Evolutionary conservation across 2,113 vertebrate species (phyloP).

Genomic region (Channa argus): DNA sequence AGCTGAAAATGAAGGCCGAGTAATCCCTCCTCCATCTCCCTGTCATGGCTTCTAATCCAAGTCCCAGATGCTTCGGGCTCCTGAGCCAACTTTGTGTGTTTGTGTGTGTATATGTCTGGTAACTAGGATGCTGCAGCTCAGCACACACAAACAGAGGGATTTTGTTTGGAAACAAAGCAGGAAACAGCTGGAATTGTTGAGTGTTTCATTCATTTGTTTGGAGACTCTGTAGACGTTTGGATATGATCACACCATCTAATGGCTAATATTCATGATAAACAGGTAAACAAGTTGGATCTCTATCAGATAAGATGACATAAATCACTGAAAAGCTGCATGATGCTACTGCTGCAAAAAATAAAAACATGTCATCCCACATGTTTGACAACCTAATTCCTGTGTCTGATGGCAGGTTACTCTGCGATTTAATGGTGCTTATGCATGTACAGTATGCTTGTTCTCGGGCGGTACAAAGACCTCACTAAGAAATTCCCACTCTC

Average conservation of each 20-base stretch:
- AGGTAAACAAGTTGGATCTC: conserved; percentile 15
- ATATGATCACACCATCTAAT: conserved; percentile 15
- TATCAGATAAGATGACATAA: neutral
- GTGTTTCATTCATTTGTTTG: conserved; percentile 45
- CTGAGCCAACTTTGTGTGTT: conserved; percentile 43
- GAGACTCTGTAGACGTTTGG: conserved; percentile 20
- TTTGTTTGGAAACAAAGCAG: conserved; percentile 46
- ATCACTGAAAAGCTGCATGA: neutral
- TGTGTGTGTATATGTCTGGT: conserved; percentile 8
- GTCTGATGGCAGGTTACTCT: too few relatives aligned
- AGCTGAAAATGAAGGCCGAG: conserved; percentile 41
- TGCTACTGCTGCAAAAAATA: neutral
- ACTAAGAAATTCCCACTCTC: too few relatives aligned
- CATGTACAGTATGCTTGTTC: too few relatives aligned
- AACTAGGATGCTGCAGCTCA: neutral
- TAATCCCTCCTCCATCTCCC: conserved; percentile 65
- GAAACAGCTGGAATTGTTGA: conserved; percentile 40
- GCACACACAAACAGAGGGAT: conserved; percentile 21
- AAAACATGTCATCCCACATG: too few relatives aligned
- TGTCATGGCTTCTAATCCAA: conserved; percentile 63
- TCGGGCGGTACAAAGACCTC: too few relatives aligned
- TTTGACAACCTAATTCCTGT: too few relatives aligned
- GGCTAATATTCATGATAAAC: conserved; percentile 16
- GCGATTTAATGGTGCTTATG: too few relatives aligned
- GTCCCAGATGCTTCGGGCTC: conserved; percentile 42